Base-by-base conservation (phyloP, 2,113 vertebrate genomes). In the Chaetodon trifascialis region DNA sequence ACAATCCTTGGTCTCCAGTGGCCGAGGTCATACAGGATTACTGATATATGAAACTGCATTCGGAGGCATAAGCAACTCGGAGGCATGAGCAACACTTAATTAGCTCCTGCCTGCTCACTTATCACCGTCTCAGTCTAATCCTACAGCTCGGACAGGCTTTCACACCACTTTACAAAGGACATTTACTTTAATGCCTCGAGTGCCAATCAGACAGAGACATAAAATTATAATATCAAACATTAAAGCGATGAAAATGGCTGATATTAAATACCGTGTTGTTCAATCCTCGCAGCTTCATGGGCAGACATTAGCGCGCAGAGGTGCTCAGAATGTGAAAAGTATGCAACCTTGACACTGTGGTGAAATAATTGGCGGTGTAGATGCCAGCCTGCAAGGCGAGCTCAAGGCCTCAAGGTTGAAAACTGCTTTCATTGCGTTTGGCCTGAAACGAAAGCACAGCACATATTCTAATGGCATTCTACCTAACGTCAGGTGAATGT, bases 381-480 rank as follows among this genome's bases (percentile, higher is more conserved):
- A 73, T 88, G 79, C 83, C 79, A 81, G 85, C 79, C 91, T 76
- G 83, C 78, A 68, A 85, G 81, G 78, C 70, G 34, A 89, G 86
- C 87, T 91, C 89, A 83, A 88, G 84, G 90, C 85, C 86, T 73
- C 71, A 30, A 83, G 79, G 90, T 84, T 89, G 80, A 89, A 93
- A 94, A 93, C 54, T 91, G 93, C 90, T 92, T 93, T 87, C 89
- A 88, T 54, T 76, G 89, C 85, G 56, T 87, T 92, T 81, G 87
- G 80, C 71, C 88, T 34, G 71, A 92, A 94, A 90, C 74, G 76
- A 91, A 70, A 93, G 88, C 86, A n/a, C 93, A 93, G 92, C 92
- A 94, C 73, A 90, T 92, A 92, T 92, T 93, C 72, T 92, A 92
- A 93, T 91, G 84, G 85, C 80, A 88, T 89, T 91, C 86, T 65